These are phyloP conservation scores for Sebastes fasciatus DNA, from an alignment of 2,113 vertebrate genomes.

Conservation along the genomic window DNA sequence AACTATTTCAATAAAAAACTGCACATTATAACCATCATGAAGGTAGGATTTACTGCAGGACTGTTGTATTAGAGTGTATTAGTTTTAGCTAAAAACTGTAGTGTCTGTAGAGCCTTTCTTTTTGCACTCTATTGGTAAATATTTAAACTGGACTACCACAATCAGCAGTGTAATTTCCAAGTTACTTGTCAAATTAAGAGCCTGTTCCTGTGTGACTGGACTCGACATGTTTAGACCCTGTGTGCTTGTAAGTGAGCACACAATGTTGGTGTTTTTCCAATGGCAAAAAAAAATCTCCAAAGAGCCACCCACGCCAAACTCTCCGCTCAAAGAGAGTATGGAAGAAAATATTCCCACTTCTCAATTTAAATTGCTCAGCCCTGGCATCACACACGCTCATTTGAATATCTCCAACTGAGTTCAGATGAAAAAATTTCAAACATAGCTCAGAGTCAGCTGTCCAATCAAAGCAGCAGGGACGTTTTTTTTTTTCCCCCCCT, in stretches of 20 bases:
- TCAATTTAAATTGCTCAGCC: background rate
- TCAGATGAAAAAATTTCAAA: constrained; percentile 74
- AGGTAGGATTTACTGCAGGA: background rate
- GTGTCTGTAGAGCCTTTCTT: background rate
- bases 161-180: background rate
- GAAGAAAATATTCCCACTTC: background rate
- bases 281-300: background rate
- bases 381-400: constrained; percentile 36
- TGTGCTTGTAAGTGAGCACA: constrained; percentile 10
- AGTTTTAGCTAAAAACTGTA: background rate
- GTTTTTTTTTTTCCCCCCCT: background rate
- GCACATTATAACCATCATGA: background rate
- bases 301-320: constrained; percentile 3
- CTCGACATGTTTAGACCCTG: constrained; percentile 1
- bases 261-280: constrained; percentile 31
- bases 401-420: constrained; percentile 65
- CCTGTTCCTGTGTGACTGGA: background rate
- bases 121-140: background rate
- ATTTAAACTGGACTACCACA: background rate
- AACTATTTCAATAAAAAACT: background rate
- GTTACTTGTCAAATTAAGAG: constrained; percentile 20
- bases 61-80: background rate
- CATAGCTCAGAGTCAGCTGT: constrained; percentile 76
- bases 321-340: background rate
- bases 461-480: constrained; percentile 70